These are phyloP conservation scores for Eonycteris spelaea DNA, from an alignment of 2,113 vertebrate species.

Conservation along the genomic window DNA sequence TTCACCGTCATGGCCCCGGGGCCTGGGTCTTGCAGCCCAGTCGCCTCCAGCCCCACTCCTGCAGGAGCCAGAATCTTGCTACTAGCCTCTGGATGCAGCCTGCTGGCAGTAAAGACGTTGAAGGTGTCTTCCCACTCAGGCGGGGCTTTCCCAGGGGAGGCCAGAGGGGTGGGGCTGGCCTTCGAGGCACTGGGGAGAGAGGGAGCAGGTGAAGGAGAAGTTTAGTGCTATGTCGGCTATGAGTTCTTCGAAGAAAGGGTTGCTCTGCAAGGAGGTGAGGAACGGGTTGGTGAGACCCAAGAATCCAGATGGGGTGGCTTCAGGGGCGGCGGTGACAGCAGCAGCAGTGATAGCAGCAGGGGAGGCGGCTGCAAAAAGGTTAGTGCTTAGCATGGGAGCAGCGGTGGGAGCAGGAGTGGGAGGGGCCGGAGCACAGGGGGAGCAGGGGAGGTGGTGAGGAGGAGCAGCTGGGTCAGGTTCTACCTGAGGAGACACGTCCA, in stretches of 20 bases:
- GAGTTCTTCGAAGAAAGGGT: constrained; percentile 91
- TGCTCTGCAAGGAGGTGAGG: constrained; percentile 88
- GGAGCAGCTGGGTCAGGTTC: constrained; percentile 87
- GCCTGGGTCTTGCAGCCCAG: constrained; percentile 46
- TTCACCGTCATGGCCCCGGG: neutral
- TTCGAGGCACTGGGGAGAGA: constrained; percentile 90
- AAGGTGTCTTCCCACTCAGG: constrained; percentile 90
- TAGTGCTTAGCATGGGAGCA: constrained; percentile 81
- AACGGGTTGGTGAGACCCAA: constrained; percentile 90
- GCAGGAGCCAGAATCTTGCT: constrained; percentile 47
- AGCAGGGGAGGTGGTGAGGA: constrained; percentile 74
- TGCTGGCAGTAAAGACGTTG: constrained; percentile 87
- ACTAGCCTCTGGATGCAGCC: constrained; percentile 82
- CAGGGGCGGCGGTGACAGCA: constrained; percentile 77
- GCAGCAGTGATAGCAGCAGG: constrained; percentile 72
- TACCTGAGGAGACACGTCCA: constrained; percentile 93
- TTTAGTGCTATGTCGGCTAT: constrained; percentile 86
- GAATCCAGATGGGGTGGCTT: constrained; percentile 76
- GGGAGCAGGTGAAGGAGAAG: constrained; percentile 88
- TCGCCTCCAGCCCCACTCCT: constrained; percentile 67
- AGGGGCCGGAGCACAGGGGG: constrained; percentile 80
- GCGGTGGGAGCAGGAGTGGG: constrained; percentile 73
- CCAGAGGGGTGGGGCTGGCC: constrained; percentile 81
- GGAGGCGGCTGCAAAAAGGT: constrained; percentile 78
- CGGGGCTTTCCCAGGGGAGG: constrained; percentile 59